Conservation (phyloP, 2,888 invertebrate species). For the Alloscopus bannaensis region DNA sequence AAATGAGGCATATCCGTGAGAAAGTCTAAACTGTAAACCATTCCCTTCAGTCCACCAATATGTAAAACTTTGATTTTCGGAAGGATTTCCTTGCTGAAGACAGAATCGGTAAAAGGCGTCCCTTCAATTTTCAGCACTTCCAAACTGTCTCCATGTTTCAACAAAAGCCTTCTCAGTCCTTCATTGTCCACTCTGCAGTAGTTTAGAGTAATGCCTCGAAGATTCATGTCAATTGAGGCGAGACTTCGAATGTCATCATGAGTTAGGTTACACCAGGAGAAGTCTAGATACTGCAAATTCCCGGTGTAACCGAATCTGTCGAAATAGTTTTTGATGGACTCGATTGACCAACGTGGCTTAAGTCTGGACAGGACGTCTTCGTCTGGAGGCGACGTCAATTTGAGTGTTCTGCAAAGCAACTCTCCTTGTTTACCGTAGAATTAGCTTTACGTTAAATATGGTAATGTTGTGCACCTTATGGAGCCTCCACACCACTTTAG, state of each 20-base stretch:
- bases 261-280: slow-evolving; percentile 68
- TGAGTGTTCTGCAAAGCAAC: slow-evolving; percentile 35
- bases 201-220: slow-evolving; percentile 62
- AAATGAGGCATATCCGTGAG: slow-evolving; percentile 55
- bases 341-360: slow-evolving; percentile 70
- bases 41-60: slow-evolving; percentile 64
- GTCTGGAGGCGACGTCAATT: slow-evolving; percentile 48
- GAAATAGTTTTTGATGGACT: slow-evolving; percentile 68
- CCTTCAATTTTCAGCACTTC: slow-evolving; percentile 67
- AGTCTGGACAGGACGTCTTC: slow-evolving; percentile 65
- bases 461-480: slow-evolving; percentile 31
- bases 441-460: background rate
- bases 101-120: slow-evolving; percentile 57
- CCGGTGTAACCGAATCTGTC: slow-evolving; percentile 70
- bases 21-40: slow-evolving; percentile 58
- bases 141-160: slow-evolving; percentile 62
- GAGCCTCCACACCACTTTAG: slow-evolving; percentile 71
- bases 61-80: slow-evolving; percentile 60
- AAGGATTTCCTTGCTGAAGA: slow-evolving; percentile 43
- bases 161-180: slow-evolving; percentile 58
- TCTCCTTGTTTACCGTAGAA: background rate
- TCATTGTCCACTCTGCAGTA: slow-evolving; percentile 65
- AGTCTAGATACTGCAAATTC: slow-evolving; percentile 67
- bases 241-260: slow-evolving; percentile 47
- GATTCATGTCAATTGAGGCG: slow-evolving; percentile 47